Base-by-base conservation (phyloP, 2,113 vertebrate species). In the Pluvianellus socialis region DNA sequence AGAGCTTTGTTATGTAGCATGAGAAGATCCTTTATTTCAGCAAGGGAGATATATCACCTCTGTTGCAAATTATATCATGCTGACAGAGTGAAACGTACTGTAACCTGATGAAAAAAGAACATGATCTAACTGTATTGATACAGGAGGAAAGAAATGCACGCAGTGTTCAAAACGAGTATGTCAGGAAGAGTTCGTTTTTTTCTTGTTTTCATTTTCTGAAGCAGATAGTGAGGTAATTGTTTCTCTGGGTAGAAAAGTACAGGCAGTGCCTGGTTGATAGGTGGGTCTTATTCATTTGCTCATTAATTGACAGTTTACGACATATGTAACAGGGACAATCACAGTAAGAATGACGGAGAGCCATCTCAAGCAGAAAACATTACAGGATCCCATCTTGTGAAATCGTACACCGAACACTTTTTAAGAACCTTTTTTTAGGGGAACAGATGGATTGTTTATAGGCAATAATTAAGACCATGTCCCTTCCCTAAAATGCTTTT, bases 1-100 rank as follows among this genome's bases (percentile, higher is more conserved):
- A 55, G 94, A 77, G 87, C 68, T 96, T 72, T 89, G 90, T 56
- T 95, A 94, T 95, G 75, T 45, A 70, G 95, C 58, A 68, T 50
- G 86, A 92, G 97, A 95, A 95, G 95, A 85, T 73, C 67, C 86
- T 97, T 91, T 72, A 93, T 98, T 95, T 96, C 94, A 90, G 61
- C 56, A 27, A 71, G 87, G 79, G 76, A 88, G 79, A 88, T 94
- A 50, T 59, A 86, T 94, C 86, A 81, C 89, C 92, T 95, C 47
- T 4, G 65, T 38, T 71, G 94, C 68, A 88, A 93, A 68, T 88
- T 88, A 79, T 92, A 35, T 91, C 92, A 87, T 44, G 55, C 82
- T 87, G 93, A 96, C 96, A 93, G 90, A 95, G 79, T 89, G 58
- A 77, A 95, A 91, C 75, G 86, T 88, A 72, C 85, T 82, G 89